Conservation (phyloP, 2,888 invertebrate species). For the Arenicola marina region DNA sequence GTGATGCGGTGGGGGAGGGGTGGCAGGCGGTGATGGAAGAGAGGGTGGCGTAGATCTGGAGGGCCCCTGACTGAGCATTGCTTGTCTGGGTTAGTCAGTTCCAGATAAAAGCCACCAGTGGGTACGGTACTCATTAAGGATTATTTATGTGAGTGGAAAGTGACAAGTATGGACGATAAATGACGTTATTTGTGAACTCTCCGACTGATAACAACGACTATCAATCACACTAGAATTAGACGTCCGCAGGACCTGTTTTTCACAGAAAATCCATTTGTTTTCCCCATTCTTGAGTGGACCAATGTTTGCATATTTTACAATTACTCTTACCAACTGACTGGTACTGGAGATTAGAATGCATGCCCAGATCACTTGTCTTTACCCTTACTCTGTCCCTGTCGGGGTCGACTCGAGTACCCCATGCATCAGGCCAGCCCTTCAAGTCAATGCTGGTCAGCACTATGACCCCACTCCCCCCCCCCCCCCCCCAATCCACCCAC, state of each 20-base stretch:
- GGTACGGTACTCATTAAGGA: constrained; percentile 39
- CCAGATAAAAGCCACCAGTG: not conserved
- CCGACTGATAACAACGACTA: constrained; percentile 52
- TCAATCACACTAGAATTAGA: constrained; percentile 50
- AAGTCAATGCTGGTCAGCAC: not conserved
- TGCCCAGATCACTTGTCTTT: not conserved
- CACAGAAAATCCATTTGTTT: constrained; percentile 17
- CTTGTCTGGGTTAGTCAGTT: too few species aligned
- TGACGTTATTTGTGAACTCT: constrained; percentile 50
- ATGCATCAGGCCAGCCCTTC: not conserved
- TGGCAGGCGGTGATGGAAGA: too few species aligned
- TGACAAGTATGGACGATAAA: constrained; percentile 58
- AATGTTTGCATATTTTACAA: not conserved
- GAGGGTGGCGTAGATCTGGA: too few species aligned
- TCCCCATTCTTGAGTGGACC: not conserved
- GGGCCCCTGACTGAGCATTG: too few species aligned
- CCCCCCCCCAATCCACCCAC: not conserved
- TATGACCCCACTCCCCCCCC: not conserved
- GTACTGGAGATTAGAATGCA: not conserved
- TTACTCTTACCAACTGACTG: not conserved
- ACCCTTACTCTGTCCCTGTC: not conserved
- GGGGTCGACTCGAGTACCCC: not conserved
- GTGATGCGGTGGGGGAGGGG: too few species aligned
- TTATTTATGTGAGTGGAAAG: constrained; percentile 49
- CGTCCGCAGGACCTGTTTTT: constrained; percentile 9